phyloP scores from a whole-genome alignment of 2,113 vertebrate species.

The Lophura nycthemera region DNA sequence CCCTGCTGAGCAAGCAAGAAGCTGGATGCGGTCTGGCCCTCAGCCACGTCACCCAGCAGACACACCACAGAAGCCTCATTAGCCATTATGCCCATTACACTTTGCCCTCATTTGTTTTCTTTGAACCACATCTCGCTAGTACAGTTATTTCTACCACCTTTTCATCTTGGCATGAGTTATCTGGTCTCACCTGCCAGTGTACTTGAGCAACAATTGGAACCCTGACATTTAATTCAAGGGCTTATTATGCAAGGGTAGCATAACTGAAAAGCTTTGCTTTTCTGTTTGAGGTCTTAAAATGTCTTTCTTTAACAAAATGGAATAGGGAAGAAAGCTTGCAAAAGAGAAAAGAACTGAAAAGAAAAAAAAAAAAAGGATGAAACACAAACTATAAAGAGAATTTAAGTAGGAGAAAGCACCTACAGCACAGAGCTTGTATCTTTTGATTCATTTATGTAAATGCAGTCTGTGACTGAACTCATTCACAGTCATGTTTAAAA shows the following conservation, averaged over 20 bases:
- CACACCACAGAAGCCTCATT: background rate
- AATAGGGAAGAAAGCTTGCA: background rate
- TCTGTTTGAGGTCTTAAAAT: background rate
- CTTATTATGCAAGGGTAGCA: background rate
- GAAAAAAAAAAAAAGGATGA: background rate
- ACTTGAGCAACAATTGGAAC: constrained; percentile 17
- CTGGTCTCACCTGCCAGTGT: background rate
- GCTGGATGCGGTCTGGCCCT: background rate
- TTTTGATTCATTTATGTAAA: constrained; percentile 25
- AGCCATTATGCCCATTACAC: background rate
- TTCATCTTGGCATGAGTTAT: background rate
- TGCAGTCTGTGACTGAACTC: background rate
- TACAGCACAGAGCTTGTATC: background rate
- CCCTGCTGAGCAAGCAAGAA: accelerated
- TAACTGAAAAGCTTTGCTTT: constrained; percentile 19
- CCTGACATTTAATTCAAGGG: constrained; percentile 22
- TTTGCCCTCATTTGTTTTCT: background rate
- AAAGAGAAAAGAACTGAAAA: constrained; percentile 15
- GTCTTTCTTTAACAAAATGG: background rate
- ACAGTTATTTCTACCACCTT: background rate
- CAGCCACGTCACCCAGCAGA: background rate
- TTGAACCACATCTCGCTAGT: background rate
- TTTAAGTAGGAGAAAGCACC: background rate
- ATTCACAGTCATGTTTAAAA: background rate
- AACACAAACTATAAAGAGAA: background rate